Percentiles rank a stretch among this genome's conserved stretches.
These are phyloP conservation scores for Eueremaeus valkanovi DNA, from an alignment of 2,888 invertebrate genomes.

Conservation along the genomic window DNA sequence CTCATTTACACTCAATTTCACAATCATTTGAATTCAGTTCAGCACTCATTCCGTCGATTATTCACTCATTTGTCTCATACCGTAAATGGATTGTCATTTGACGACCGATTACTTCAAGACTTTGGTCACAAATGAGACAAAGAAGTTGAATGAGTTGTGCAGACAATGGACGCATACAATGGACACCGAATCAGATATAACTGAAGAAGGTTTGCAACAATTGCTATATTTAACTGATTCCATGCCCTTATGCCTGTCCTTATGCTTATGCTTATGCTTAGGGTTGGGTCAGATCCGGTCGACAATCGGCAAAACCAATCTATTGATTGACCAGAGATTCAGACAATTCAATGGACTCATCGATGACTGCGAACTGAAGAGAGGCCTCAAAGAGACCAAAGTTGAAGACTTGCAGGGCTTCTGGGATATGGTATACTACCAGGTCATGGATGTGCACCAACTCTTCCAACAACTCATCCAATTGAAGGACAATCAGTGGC, in stretches of 20 bases:
- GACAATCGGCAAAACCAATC: conserved; percentile 53
- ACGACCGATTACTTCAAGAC: conserved; percentile 40
- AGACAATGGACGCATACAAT: conserved; percentile 38
- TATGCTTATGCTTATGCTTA: too few species aligned
- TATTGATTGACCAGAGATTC: conserved; percentile 55
- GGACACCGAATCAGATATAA: conserved; percentile 12
- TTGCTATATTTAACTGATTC: too few species aligned
- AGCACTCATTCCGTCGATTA: too few species aligned
- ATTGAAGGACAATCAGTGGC: conserved; percentile 30
- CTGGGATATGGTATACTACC: conserved; percentile 56
- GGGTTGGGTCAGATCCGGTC: conserved; percentile 52
- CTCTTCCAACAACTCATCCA: conserved; percentile 25
- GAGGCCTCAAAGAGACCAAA: conserved; percentile 53
- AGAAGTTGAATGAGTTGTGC: conserved; percentile 39
- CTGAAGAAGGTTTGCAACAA: conserved; percentile 38
- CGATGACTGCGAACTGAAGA: conserved; percentile 54
- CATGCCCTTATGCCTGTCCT: too few species aligned
- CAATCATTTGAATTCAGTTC: too few species aligned
- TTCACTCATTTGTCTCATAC: not conserved
- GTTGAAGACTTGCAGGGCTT: conserved; percentile 55
- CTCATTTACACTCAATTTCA: too few species aligned
- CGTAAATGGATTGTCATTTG: not conserved
- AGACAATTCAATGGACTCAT: conserved; percentile 54
- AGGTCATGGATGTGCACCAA: conserved; percentile 49
- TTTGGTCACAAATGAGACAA: conserved; percentile 28